phyloP scores from a whole-genome alignment of 53 echinoderm and acorn worm genomes.

The Temnopleurus reevesii region DNA sequence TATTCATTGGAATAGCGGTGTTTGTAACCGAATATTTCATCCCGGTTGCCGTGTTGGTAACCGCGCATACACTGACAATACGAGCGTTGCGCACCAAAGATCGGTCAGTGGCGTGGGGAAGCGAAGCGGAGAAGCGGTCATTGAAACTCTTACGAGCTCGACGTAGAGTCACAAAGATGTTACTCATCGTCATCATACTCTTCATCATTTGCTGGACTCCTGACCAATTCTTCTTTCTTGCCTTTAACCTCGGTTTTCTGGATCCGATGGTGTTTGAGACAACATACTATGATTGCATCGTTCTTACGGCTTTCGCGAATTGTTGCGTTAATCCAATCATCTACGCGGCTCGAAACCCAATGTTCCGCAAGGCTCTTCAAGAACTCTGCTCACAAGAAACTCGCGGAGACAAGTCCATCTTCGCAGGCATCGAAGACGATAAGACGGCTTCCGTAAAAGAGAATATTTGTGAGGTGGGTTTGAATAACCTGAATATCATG shows the following conservation, averaged over 20 bases:
- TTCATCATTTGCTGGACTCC: conserved; percentile 84
- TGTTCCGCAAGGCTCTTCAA: conserved; percentile 3
- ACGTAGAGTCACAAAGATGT: conserved; percentile 63
- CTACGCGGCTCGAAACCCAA: conserved; percentile 65
- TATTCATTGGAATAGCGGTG: conserved; percentile 48
- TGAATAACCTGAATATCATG: background rate
- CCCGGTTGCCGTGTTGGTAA: conserved; percentile 65
- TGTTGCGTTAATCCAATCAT: conserved; percentile 75
- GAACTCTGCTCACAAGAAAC: conserved; percentile 1
- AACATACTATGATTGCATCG: conserved; percentile 63
- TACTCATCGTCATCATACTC: conserved; percentile 69
- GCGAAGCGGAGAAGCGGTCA: conserved; percentile 40
- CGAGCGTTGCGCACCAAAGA: conserved; percentile 53
- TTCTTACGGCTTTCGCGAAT: conserved; percentile 73
- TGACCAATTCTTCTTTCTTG: conserved; percentile 68
- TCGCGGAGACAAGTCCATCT: background rate
- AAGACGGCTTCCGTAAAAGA: background rate
- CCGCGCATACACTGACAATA: conserved; percentile 63
- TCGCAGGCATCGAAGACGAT: conserved; percentile 17
- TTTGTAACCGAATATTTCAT: conserved; percentile 68
- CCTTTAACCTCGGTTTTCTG: conserved; percentile 64
- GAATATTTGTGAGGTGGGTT: background rate
- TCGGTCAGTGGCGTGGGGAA: background rate
- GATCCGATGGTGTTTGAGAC: conserved; percentile 46
- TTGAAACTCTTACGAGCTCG: conserved; percentile 62